phyloP scores from a whole-genome alignment of 1,140 invertebrate species.

The Hyles euphorbiae region DNA sequence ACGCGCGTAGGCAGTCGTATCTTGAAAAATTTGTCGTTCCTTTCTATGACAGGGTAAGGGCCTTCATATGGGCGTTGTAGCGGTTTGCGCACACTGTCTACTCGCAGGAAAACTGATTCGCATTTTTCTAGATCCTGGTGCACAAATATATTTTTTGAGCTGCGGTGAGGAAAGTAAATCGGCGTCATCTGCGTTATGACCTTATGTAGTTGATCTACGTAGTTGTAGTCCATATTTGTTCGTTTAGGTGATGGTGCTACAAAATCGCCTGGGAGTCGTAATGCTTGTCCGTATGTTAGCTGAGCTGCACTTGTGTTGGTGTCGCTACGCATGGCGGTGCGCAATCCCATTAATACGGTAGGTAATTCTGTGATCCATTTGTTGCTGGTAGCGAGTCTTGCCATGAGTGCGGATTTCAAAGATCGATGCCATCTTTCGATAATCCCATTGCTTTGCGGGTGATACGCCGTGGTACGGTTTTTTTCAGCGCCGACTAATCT shows the following conservation, averaged over 20 bases:
- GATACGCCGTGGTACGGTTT: conserved; percentile 26
- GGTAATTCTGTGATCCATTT: conserved; percentile 38
- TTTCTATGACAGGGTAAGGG: conserved; percentile 38
- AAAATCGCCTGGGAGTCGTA: conserved; percentile 24
- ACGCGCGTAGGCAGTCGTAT: not conserved
- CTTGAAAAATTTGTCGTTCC: conserved; percentile 24
- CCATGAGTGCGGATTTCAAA: conserved; percentile 45
- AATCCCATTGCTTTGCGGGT: conserved; percentile 47
- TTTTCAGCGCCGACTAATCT: conserved; percentile 23
- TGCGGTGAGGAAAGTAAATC: not conserved
- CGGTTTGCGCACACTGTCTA: conserved; percentile 34
- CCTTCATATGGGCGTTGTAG: conserved; percentile 50
- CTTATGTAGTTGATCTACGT: not conserved
- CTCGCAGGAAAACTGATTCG: conserved; percentile 42
- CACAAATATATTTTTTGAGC: conserved; percentile 9
- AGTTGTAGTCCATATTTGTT: not conserved
- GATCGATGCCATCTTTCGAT: conserved; percentile 44
- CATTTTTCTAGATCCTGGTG: conserved; percentile 26
- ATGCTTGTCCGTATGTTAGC: conserved; percentile 22
- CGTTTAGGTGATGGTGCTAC: conserved; percentile 10
- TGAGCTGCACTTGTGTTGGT: conserved; percentile 18
- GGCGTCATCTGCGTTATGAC: conserved; percentile 79
- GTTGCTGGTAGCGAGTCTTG: not conserved
- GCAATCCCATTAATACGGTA: conserved; percentile 43
- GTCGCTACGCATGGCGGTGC: conserved; percentile 22